phyloP scores from a whole-genome alignment of 2,888 invertebrate species.

The Brachylomia viminalis region DNA sequence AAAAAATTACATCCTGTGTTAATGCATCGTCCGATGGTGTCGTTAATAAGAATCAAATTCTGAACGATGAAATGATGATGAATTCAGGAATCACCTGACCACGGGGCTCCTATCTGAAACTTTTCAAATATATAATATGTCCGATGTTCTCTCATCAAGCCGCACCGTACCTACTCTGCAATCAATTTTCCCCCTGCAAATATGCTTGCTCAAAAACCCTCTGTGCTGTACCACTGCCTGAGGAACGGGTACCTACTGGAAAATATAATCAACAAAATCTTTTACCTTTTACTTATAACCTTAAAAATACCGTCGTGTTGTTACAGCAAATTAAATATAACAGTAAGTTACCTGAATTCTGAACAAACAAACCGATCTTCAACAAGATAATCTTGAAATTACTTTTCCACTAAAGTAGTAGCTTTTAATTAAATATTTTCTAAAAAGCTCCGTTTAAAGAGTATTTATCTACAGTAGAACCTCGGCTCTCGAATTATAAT shows the following conservation, averaged over 20 bases:
- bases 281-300: neutral
- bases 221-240: too few species aligned
- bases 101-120: too few species aligned
- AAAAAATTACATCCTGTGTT: too few species aligned
- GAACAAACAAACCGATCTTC: neutral
- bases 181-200: too few species aligned
- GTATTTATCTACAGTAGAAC: slow-evolving; percentile 15
- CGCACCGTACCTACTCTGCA: too few species aligned
- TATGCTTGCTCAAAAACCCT: too few species aligned
- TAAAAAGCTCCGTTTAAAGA: neutral
- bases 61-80: too few species aligned
- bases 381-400: slow-evolving; percentile 13
- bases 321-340: slow-evolving; percentile 1
- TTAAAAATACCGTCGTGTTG: neutral
- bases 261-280: neutral
- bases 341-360: neutral
- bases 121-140: too few species aligned
- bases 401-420: slow-evolving; percentile 12
- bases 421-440: slow-evolving; percentile 24
- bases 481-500: slow-evolving; percentile 2
- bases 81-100: too few species aligned
- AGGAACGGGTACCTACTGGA: neutral
- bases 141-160: too few species aligned
- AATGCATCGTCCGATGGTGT: too few species aligned
- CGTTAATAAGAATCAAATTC: too few species aligned